Evolutionary conservation across 2,888 invertebrate genomes (phyloP).

Genomic region (Clostera curtula): DNA sequence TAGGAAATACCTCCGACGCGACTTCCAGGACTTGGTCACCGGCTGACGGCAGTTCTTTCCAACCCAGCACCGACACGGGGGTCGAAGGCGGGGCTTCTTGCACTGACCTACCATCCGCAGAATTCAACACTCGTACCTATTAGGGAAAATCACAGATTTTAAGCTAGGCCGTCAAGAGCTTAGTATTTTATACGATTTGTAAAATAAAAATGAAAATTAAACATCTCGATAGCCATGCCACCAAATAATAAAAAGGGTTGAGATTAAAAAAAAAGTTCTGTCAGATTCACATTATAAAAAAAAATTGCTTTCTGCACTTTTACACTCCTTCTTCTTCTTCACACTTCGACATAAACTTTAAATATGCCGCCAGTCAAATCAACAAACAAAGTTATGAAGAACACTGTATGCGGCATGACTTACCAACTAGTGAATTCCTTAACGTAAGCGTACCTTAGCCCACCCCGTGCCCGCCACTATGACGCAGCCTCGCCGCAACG

Average conservation of each 20-base stretch:
- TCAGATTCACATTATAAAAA: too few species aligned
- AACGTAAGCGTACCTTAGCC: conserved; percentile 75
- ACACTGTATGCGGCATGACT: not conserved
- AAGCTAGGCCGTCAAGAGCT: too few species aligned
- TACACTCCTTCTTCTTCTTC: too few species aligned
- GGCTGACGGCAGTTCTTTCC: conserved; percentile 91
- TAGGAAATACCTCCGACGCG: conserved; percentile 77
- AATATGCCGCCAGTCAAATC: too few species aligned
- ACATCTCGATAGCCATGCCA: too few species aligned
- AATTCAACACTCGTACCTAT: conserved; percentile 80
- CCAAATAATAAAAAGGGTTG: too few species aligned
- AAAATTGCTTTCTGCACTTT: too few species aligned
- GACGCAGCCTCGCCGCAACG: conserved; percentile 83
- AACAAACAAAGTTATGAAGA: too few species aligned
- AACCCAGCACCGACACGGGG: conserved; percentile 92
- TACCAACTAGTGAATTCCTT: conserved; percentile 30
- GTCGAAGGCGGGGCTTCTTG: conserved; percentile 83
- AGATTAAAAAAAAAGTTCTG: too few species aligned
- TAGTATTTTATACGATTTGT: too few species aligned
- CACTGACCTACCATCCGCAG: conserved; percentile 82
- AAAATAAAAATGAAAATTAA: too few species aligned
- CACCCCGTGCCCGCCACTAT: conserved; percentile 89
- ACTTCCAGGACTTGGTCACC: conserved; percentile 93
- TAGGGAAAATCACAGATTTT: not conserved
- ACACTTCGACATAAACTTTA: too few species aligned